phyloP scores from a whole-genome alignment of 2,888 invertebrate species.

The Philonicus albiceps region DNA sequence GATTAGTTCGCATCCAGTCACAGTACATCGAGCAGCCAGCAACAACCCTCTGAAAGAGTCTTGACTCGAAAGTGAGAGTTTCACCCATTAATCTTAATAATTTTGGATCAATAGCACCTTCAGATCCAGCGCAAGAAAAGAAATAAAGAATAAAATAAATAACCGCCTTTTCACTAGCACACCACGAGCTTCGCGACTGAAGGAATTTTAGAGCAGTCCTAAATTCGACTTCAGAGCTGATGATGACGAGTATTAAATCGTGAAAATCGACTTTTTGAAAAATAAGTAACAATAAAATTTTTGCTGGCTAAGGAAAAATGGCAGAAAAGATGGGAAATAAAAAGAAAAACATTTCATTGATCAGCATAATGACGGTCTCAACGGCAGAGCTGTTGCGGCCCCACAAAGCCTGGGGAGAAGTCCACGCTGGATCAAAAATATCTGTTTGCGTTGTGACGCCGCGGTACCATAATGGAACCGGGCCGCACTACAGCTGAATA shows the following conservation, averaged over 20 bases:
- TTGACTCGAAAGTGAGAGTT: background rate
- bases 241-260: background rate
- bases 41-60: background rate
- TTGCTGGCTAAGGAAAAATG: background rate
- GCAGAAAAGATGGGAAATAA: background rate
- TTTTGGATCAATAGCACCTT: background rate
- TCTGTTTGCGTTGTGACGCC: background rate
- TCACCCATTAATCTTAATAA: constrained; percentile 17
- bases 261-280: background rate
- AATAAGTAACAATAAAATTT: background rate
- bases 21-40: background rate
- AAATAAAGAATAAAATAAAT: background rate
- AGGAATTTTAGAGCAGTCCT: background rate
- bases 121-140: background rate
- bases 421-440: background rate
- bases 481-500: background rate
- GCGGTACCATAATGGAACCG: background rate
- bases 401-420: background rate
- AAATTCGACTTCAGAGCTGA: background rate
- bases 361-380: background rate
- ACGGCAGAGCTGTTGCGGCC: background rate
- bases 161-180: background rate
- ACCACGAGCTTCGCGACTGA: background rate
- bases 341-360: background rate
- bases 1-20: background rate